Base-by-base conservation (phyloP, 2,888 invertebrate genomes). In the Ennomos fuscantarius region DNA sequence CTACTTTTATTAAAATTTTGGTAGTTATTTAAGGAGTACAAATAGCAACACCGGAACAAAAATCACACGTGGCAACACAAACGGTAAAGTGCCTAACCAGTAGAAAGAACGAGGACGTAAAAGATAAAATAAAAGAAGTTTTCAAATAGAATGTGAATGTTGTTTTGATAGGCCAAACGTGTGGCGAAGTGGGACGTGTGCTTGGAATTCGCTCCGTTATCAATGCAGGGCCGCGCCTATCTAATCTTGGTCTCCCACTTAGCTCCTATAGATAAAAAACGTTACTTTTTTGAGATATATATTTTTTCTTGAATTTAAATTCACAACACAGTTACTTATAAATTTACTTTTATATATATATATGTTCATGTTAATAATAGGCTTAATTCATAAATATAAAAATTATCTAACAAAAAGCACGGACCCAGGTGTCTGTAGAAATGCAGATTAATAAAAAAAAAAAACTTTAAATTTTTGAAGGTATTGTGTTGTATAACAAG, bases 151-250 rank as follows among this genome's bases (percentile, higher is more conserved):
- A 62, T 60, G 61, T 65, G 48, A 62, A 63, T 62, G 60, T 63
- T 66, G 53, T 60, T 66, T 66, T 69, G 63, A 68, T 66, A 66
- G 68, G 63, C 53, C 63, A 54, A 66, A 62, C 63, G 61, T 64
- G 58, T 55, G 37, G 33, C 37, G 50, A 70, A 68, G 69, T 76
- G 65, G 77, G 76, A 78, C 82, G 79, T 81, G 77, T 78, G 74
- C 73, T 74, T 78, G 81, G 83, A 86, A 86, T 86, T 80, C 82
- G 72, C 73, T 69, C 72, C 70, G 74, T 86, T 89, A 89, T 89
- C 89, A 79, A 55, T 71, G 77, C 84, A 89, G 88, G 89, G 89
- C 82, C 82, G 82, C 74, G 77, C 69, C 76, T 87, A 90, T 89
- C 89, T 89, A 82, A 89, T 90, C 89, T 84, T 76, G 72, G 76